Conservation (phyloP, 2,797 vertebrate species). For the Paramormyrops hopkinsi region DNA sequence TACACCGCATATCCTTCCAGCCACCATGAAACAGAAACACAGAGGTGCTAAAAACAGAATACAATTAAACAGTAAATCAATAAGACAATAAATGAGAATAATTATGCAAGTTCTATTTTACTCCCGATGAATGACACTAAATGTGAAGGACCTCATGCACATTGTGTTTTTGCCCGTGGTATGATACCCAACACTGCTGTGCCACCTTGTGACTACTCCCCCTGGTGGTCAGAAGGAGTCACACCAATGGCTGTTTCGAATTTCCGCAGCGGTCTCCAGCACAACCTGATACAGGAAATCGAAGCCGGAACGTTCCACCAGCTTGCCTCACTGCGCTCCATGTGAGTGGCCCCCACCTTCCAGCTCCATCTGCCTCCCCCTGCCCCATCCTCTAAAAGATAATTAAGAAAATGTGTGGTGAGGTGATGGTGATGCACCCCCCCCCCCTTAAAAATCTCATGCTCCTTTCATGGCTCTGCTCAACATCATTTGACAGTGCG, state of each 20-base stretch:
- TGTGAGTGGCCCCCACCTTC: conserved; percentile 65
- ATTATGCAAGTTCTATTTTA: neutral
- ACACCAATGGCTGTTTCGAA: conserved; percentile 22
- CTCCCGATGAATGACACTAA: neutral
- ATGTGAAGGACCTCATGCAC: neutral
- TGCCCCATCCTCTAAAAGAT: neutral
- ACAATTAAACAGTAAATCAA: neutral
- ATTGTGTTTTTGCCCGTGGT: neutral
- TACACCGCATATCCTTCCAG: neutral
- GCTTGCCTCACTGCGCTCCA: conserved; percentile 71
- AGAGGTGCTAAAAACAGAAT: neutral
- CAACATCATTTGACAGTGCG: neutral
- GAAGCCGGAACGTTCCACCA: conserved; percentile 79
- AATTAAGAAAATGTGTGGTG: neutral
- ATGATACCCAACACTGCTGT: neutral
- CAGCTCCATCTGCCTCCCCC: neutral
- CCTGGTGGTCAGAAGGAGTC: neutral
- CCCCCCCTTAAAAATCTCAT: neutral
- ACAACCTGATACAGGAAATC: conserved; percentile 80
- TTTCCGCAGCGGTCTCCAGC: conserved; percentile 75
- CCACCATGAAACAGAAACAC: neutral
- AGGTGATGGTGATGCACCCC: neutral
- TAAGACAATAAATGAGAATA: neutral
- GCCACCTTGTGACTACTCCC: neutral
- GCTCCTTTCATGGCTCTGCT: neutral